These are phyloP conservation scores for Psilopsiagon aurifrons DNA, from an alignment of 2,113 vertebrate species.

Conservation along the genomic window DNA sequence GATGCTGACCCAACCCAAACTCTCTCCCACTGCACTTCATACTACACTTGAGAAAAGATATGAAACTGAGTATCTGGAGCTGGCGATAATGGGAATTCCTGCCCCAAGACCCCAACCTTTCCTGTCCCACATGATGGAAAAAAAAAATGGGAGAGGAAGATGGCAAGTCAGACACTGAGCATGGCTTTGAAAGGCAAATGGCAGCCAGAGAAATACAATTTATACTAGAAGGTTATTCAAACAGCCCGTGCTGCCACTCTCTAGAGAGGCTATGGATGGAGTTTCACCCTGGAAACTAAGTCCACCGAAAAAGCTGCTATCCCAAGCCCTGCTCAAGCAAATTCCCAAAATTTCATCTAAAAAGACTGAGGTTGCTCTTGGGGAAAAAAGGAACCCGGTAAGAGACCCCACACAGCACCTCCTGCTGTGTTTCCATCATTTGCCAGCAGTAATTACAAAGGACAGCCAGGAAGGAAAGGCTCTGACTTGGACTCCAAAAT, in stretches of 20 bases:
- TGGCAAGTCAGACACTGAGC: not conserved
- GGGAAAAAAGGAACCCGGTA: not conserved
- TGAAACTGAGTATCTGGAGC: not conserved
- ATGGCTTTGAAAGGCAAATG: not conserved
- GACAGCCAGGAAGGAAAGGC: not conserved
- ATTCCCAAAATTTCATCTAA: not conserved
- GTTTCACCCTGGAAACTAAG: not conserved
- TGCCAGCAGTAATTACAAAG: not conserved
- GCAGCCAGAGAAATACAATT: not conserved
- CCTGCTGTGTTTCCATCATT: not conserved
- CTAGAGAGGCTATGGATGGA: not conserved
- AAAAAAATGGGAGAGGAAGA: not conserved
- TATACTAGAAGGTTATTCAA: not conserved
- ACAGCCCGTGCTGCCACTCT: not conserved
- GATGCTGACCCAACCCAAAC: not conserved
- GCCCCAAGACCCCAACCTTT: not conserved
- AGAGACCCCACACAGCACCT: not conserved
- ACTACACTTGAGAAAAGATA: not conserved
- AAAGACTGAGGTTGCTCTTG: not conserved
- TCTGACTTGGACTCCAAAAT: not conserved
- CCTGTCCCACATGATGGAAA: not conserved
- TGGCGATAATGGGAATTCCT: not conserved
- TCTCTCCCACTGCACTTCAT: not conserved
- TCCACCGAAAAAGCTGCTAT: not conserved
- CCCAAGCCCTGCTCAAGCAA: not conserved